Percentiles rank a stretch among this genome's conserved stretches.
These are phyloP conservation scores for Mimumesa dahlbomi DNA, from an alignment of 2,888 invertebrate genomes.

Conservation along the genomic window DNA sequence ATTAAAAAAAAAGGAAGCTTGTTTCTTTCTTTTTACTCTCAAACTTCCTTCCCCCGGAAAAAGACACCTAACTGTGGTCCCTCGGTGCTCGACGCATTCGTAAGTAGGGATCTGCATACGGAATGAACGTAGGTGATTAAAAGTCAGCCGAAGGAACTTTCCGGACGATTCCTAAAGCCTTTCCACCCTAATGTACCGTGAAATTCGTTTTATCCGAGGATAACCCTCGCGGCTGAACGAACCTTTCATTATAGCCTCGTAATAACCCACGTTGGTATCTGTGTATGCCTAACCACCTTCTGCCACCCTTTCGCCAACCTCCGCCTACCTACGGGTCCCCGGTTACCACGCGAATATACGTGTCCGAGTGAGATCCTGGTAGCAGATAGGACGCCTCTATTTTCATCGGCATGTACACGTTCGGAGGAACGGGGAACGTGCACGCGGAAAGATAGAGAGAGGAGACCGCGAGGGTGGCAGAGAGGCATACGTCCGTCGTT, in stretches of 20 bases:
- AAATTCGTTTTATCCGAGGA: slow-evolving; percentile 19
- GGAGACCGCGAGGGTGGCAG: neutral
- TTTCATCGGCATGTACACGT: slow-evolving; percentile 25
- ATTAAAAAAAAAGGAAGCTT: no score
- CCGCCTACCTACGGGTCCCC: slow-evolving; percentile 7
- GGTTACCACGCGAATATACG: slow-evolving; percentile 21
- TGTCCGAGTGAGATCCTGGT: slow-evolving; percentile 47
- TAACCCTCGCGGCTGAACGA: slow-evolving; percentile 29
- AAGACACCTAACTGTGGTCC: no score
- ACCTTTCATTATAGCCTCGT: slow-evolving; percentile 51
- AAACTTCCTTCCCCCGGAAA: neutral
- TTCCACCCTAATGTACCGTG: slow-evolving; percentile 7
- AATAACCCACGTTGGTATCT: slow-evolving; percentile 47
- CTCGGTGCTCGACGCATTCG: no score
- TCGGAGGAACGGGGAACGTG: slow-evolving; percentile 20
- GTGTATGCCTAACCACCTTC: slow-evolving; percentile 10
- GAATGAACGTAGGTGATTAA: no score
- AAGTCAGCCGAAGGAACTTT: no score
- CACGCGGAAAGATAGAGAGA: slow-evolving; percentile 6
- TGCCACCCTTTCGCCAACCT: slow-evolving; percentile 18
- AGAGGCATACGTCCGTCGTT: slow-evolving; percentile 45
- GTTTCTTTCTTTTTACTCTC: no score
- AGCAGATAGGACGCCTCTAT: slow-evolving; percentile 49
- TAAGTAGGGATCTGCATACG: no score
- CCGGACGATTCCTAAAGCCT: neutral